Base-by-base conservation (phyloP, 2,888 invertebrate species). In the Rhorus exstirpatorius region DNA sequence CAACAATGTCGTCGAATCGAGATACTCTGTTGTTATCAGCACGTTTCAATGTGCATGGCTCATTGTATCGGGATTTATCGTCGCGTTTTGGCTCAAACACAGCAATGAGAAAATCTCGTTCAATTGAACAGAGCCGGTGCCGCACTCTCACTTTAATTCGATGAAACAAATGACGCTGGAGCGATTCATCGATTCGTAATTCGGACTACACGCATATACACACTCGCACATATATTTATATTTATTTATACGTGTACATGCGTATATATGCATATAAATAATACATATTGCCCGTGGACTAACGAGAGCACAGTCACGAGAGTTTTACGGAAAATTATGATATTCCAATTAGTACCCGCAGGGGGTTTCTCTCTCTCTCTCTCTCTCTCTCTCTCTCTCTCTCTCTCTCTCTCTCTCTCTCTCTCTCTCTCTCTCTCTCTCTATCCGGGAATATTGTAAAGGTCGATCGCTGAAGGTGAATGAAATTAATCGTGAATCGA, bases 141-240 rank as follows among this genome's bases (percentile, higher is more conserved):
- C 46, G 26, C 35, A 41, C 31, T 31, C 61, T 79, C 61, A 49
- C 51, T n/a, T 71, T 41, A 60, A 76, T 76, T 71, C 60, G 65
- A 67, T 51, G 71, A 67, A 81, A 71, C 75, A 71, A 81, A 76
- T 65, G 49, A 71, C 35, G 35, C 60, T 60, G 46, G 49, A 76
- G 17, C 49, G 24, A 41, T 65, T 58, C 26, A 44, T 68, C 38
- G 53, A 53, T 68, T 53, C 53, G n/a, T 38, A 12, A 53, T 21
- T 8, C 24, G 14, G 7, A 68, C 53, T 68, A 68, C 14, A 31
- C 14, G n/a, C 31, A 58, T 58, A 14, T 14, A 31, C 14, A 21
- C 17, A 53, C 26, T 10, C 17, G n/a, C 53, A 12, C 17, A 44
- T n/a, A 19, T 41, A 44, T 63, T 44, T 35, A 19, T 35, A 17